phyloP scores from a whole-genome alignment of 2,888 invertebrate species.

The Lasioglossum morio region DNA sequence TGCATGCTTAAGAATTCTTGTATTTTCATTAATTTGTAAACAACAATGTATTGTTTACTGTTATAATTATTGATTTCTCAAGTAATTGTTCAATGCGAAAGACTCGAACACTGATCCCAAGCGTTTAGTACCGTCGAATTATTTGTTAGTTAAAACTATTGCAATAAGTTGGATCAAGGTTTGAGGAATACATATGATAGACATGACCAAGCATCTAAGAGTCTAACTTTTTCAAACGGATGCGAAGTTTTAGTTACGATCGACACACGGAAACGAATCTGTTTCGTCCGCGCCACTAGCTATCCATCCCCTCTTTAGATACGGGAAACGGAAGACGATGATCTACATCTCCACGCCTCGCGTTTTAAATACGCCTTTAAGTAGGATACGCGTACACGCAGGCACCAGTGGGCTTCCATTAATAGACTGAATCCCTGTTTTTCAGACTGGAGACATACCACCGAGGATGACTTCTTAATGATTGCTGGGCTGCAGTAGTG shows the following conservation, averaged over 20 bases:
- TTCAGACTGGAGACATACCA: conserved; percentile 26
- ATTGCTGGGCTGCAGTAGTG: conserved; percentile 2
- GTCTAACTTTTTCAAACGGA: not conserved
- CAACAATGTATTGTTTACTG: no score
- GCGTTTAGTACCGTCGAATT: not conserved
- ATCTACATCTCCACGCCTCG: conserved; percentile 2
- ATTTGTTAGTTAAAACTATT: not conserved
- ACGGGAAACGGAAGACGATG: conserved; percentile 37
- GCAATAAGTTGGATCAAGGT: not conserved
- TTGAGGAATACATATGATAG: not conserved
- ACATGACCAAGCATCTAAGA: not conserved
- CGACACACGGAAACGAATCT: conserved; percentile 7
- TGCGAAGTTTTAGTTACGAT: not conserved
- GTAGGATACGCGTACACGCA: conserved; percentile 10
- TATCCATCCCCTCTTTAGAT: not conserved
- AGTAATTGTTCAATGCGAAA: no score
- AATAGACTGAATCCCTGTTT: conserved; percentile 14
- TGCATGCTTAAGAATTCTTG: no score
- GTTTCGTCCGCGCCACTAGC: not conserved
- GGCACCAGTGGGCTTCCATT: not conserved
- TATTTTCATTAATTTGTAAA: no score
- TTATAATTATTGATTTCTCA: no score
- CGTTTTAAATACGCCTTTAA: conserved; percentile 32
- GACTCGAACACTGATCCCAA: not conserved
- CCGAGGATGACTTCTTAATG: conserved; percentile 31